These are phyloP conservation scores for Cephalopachus bancanus DNA, from an alignment of 2,797 vertebrate species.

Conservation along the genomic window DNA sequence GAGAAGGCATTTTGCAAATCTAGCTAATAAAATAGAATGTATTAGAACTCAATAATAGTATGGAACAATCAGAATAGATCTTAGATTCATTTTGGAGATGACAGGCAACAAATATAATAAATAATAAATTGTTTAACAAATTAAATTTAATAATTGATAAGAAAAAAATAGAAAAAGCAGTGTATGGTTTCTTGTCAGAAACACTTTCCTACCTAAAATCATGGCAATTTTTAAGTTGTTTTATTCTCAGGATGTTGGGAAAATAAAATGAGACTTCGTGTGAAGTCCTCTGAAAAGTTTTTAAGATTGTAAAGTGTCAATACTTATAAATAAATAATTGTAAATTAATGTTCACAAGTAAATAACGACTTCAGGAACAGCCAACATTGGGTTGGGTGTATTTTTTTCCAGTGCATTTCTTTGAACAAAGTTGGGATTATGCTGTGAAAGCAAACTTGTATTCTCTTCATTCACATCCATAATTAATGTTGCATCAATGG, in stretches of 20 bases:
- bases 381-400: neutral
- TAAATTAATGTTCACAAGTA: neutral
- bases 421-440: neutral
- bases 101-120: neutral
- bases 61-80: neutral
- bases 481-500: neutral
- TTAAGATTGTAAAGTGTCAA: neutral
- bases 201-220: neutral
- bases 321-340: conserved; percentile 1
- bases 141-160: neutral
- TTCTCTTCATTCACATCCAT: neutral
- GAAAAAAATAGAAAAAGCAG: neutral
- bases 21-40: neutral
- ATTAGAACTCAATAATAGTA: neutral
- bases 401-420: neutral
- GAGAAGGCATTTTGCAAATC: neutral
- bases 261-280: neutral
- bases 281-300: neutral
- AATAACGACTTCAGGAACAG: conserved; percentile 19
- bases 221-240: neutral
- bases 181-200: neutral
- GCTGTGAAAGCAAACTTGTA: neutral
- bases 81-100: neutral
- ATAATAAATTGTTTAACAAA: neutral
- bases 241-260: neutral